Evolutionary conservation across 2,888 invertebrate species (phyloP), one percentile per base, ranked within the genome.

Genomic region (Bombyx huttoni): DNA sequence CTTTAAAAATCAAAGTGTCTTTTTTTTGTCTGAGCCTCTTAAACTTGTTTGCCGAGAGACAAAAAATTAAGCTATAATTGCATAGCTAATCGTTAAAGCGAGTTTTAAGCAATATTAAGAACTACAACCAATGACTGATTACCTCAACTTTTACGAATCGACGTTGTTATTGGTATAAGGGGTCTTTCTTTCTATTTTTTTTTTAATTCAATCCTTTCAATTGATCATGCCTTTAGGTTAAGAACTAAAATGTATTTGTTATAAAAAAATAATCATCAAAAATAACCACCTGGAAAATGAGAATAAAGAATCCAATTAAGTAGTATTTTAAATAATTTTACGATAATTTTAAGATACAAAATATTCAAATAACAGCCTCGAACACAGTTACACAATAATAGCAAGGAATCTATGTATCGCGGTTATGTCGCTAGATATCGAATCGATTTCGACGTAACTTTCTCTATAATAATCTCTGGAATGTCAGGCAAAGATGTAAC

Each of bases 21-120:
- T 51, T 50, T 56, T 51, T 49, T 9, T 53, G 58, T 54, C 53
- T 51, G 56, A 54, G 58, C 40, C 12, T 58, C 55, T 56, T 56
- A 64, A 69, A 68, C 69, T 59, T 57, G 68, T 66, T 67, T 63
- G 54, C 48, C 56, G 57, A 57, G 59, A 49, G 54, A 54, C 57
- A 68, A 68, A 69, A 70, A 70, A 63, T 52, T 51, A 34, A 53
- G 51, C 24, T 47, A 60, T 65, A 68, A 65, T 70, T 67, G 61
- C 64, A 65, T 63, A 59, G 52, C 61, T 59, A 68, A 70, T 67
- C 56, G 63, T 54, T 60, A 54, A 57, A 58, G 55, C 58, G 55
- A 56, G 63, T 53, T 55, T 54, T 52, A 52, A 51, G 53, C 58
- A 52, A 52, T 65, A 57, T 59, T 59, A 54, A 51, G 56, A 61